These are phyloP conservation scores for Adineta ricciae DNA, from an alignment of 2,888 invertebrate species.

Conservation along the genomic window DNA sequence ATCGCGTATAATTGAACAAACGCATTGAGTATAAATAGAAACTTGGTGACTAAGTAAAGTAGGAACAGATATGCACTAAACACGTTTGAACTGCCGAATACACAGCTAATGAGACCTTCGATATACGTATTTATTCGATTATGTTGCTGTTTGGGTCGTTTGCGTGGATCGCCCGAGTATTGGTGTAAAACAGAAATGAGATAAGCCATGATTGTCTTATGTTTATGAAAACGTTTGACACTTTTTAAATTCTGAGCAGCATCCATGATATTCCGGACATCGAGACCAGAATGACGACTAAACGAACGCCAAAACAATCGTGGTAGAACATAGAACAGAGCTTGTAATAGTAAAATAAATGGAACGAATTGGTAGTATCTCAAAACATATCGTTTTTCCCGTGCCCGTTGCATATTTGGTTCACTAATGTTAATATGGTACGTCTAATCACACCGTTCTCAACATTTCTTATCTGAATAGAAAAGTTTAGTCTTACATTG, in stretches of 20 bases:
- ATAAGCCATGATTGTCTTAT: constrained; percentile 29
- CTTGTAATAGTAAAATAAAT: constrained; percentile 32
- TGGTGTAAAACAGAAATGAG: constrained; percentile 28
- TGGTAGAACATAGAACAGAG: constrained; percentile 27
- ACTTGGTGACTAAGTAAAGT: constrained; percentile 26
- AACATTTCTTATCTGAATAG: too few species aligned
- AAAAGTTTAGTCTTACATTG: constrained; percentile 34
- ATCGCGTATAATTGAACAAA: constrained; percentile 31
- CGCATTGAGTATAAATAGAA: constrained; percentile 26
- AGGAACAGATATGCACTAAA: constrained; percentile 23
- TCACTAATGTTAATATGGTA: background rate
- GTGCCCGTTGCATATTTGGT: background rate
- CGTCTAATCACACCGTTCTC: background rate
- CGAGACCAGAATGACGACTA: constrained; percentile 25
- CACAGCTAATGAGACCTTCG: background rate
- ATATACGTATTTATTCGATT: background rate
- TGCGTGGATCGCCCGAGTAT: constrained; percentile 29
- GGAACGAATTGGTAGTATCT: constrained; percentile 32
- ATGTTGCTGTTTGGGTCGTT: constrained; percentile 22
- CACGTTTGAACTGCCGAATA: constrained; percentile 21
- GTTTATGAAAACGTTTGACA: constrained; percentile 27
- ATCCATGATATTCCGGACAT: constrained; percentile 29
- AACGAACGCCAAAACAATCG: constrained; percentile 30
- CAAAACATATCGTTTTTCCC: background rate
- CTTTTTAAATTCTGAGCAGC: constrained; percentile 29